phyloP scores from a whole-genome alignment of 2,888 invertebrate species.

The Kryphioiulus occultus region DNA sequence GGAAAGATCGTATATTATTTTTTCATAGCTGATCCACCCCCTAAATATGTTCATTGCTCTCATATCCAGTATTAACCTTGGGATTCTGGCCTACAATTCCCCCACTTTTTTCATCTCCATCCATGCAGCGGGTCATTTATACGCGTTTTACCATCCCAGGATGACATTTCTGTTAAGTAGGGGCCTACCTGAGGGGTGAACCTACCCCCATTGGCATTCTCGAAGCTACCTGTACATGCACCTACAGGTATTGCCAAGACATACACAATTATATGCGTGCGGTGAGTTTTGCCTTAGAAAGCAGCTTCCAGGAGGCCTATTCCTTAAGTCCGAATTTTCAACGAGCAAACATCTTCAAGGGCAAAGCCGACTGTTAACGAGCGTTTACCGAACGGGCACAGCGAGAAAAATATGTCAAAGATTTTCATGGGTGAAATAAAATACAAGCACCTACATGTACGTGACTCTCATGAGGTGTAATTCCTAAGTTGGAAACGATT shows the following conservation, averaged over 20 bases:
- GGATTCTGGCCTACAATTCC: slow-evolving; percentile 26
- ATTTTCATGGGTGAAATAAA: slow-evolving; percentile 2
- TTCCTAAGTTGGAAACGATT: neutral
- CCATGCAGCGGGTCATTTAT: slow-evolving; percentile 12
- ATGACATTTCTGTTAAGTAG: slow-evolving; percentile 15
- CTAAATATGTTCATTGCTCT: slow-evolving; percentile 25
- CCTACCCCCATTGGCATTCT: neutral
- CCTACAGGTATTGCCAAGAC: neutral
- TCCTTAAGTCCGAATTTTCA: neutral
- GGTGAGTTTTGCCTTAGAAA: slow-evolving; percentile 4
- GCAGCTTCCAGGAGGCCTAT: slow-evolving; percentile 11
- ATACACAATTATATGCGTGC: neutral
- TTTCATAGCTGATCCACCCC: slow-evolving; percentile 26
- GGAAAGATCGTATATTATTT: slow-evolving; percentile 30
- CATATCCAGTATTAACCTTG: slow-evolving; percentile 31
- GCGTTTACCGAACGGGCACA: neutral
- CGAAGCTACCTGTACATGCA: neutral
- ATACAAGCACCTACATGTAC: neutral
- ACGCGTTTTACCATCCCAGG: neutral
- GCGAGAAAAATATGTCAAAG: slow-evolving; percentile 26
- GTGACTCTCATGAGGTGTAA: neutral
- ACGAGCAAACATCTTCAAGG: slow-evolving; percentile 7
- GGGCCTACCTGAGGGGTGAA: slow-evolving; percentile 3
- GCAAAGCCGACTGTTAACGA: slow-evolving; percentile 22
- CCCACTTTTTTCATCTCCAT: neutral